phyloP scores from a whole-genome alignment of 1,140 invertebrate species.

The Saxidomus purpurata region DNA sequence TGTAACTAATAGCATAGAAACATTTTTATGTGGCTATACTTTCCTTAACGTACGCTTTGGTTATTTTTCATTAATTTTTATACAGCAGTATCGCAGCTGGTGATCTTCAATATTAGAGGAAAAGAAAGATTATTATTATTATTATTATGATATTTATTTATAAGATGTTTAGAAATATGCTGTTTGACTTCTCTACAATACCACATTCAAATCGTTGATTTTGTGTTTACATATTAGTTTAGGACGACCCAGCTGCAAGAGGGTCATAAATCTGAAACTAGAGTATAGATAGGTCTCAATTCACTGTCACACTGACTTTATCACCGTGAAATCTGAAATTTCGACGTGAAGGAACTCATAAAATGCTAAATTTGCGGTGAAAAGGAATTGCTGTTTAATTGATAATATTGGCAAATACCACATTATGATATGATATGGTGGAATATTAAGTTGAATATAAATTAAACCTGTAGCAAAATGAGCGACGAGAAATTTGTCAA shows the following conservation, averaged over 20 bases:
- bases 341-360: not conserved
- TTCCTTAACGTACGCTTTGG: not conserved
- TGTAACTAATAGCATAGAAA: not conserved
- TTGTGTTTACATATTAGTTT: not conserved
- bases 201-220: not conserved
- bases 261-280: not conserved
- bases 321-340: not conserved
- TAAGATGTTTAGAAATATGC: not conserved
- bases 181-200: not conserved
- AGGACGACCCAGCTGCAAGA: not conserved
- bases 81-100: not conserved
- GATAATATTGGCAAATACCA: slow-evolving; percentile 21
- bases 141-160: too few relatives aligned
- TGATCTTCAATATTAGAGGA: too few relatives aligned
- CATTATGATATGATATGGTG: not conserved
- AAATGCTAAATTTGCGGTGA: slow-evolving; percentile 24
- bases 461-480: not conserved
- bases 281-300: not conserved
- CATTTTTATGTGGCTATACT: not conserved
- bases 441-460: slow-evolving; percentile 18
- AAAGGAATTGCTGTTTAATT: slow-evolving; percentile 30
- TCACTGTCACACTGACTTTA: not conserved
- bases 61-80: slow-evolving; percentile 1
- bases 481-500: not conserved
- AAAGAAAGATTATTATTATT: too few relatives aligned